Evolutionary conservation across 2,888 invertebrate species (phyloP).

Genomic region (Drosophila subquinaria): DNA sequence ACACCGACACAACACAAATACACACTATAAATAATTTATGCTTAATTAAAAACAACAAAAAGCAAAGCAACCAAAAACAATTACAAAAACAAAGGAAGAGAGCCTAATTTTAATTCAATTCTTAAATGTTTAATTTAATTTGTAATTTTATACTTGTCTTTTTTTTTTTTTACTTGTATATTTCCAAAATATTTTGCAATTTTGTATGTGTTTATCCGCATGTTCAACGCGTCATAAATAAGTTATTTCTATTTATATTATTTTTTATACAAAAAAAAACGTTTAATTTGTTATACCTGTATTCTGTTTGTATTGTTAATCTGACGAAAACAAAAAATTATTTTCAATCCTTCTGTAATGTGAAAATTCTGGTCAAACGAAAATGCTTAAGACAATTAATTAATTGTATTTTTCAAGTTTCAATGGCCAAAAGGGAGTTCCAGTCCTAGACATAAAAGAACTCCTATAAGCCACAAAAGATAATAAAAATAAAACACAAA

Average conservation of each 20-base stretch:
- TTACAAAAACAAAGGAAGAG: slow-evolving; percentile 29
- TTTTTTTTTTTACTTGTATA: slow-evolving; percentile 8
- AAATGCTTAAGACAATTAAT: slow-evolving; percentile 53
- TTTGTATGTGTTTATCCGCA: slow-evolving; percentile 58
- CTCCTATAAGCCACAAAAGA: slow-evolving; percentile 18
- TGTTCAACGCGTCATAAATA: slow-evolving; percentile 41
- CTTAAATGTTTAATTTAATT: slow-evolving; percentile 24
- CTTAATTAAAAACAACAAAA: slow-evolving; percentile 55
- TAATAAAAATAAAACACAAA: slow-evolving; percentile 15
- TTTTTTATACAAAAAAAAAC: slow-evolving; percentile 12
- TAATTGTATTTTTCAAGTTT: slow-evolving; percentile 49
- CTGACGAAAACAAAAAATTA: slow-evolving; percentile 34
- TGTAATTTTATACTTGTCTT: slow-evolving; percentile 31
- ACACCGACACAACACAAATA: slow-evolving; percentile 25
- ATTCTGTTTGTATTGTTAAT: slow-evolving; percentile 63
- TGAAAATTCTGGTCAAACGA: slow-evolving; percentile 73
- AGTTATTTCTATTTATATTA: slow-evolving; percentile 61
- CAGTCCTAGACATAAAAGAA: slow-evolving; percentile 53
- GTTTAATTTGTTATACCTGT: slow-evolving; percentile 57
- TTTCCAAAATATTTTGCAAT: slow-evolving; percentile 17
- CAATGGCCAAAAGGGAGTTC: slow-evolving; percentile 35
- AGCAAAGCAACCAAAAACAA: slow-evolving; percentile 60
- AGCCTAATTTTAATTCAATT: slow-evolving; percentile 27
- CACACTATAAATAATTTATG: slow-evolving; percentile 70
- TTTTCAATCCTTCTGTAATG: slow-evolving; percentile 58